Evolutionary conservation across 2,113 vertebrate species (phyloP), one percentile per base, ranked within the genome.

Genomic region (Polypterus senegalus): DNA sequence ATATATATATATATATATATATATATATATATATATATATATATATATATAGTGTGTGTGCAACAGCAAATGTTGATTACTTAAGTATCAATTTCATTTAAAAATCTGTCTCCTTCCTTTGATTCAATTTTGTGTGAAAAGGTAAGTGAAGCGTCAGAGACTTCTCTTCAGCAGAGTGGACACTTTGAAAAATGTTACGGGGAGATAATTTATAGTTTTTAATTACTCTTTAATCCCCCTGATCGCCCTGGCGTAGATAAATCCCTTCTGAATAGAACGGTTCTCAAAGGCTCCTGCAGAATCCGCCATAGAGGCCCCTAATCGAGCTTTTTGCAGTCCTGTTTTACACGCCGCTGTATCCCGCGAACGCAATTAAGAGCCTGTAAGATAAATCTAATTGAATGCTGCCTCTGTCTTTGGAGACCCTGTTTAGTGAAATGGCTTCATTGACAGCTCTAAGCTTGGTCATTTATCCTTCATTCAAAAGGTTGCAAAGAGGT

Each of bases 191-290:
- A 79, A 74, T 71, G 71, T 82, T 80, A 75, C 65, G 71, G 75
- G 74, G 75, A 81, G 81, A 76, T 81, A 78, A 83, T 83, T 82
- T 83, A 82, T 83, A 73, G 69, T 81, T 84, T 90, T 89, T 90
- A 89, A 91, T 91, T 87, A 87, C 81, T 82, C 78, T 81, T 76
- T 89, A 89, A 91, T 89, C 86, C 88, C 70, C 80, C 81, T 92
- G 90, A 91, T 90, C 86, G 76, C 73, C 87, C 79, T 87, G 88
- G 82, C 84, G 83, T 89, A 87, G 86, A 90, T 83, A 89, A 90
- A 83, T 89, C 86, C 83, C 77, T 67, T 86, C 83, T 89, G 83
- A 89, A 86, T 84, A 71, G 79, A 76, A 65, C 72, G 78, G 70
- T 78, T 78, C 79, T 88, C 72, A 82, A 80, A 81, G 79, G 76